Base-by-base conservation (phyloP, 2,797 vertebrate genomes). In the Epinephelus coioides region DNA sequence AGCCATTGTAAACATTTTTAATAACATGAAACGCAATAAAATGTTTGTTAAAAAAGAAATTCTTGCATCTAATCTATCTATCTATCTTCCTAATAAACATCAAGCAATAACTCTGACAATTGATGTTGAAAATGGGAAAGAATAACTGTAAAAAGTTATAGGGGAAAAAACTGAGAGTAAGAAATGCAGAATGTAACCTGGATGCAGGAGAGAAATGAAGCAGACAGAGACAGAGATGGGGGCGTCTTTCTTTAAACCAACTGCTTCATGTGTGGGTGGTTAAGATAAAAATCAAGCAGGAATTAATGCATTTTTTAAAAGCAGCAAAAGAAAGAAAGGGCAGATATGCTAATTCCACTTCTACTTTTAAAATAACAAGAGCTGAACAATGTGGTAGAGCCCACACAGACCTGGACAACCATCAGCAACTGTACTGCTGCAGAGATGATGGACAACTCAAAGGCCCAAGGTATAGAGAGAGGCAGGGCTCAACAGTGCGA, bases 321-420 rank as follows among this genome's bases (percentile, higher is more conserved):
- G 63, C 57, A 65, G 43, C 12, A 18, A 34, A 56, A 53, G 27
- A 43, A 57, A 47, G 46, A 47, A 47, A 84, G 53, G 53, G 44
- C 59, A 79, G 56, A 78, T 69, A 88, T 86, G 88, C 79, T 79
- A 69, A 87, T 88, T 51, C 59, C 46, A 6, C 40, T n/a, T 76
- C 64, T 55, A 60, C 76, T 72, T 72, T 72, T 64, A 69, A 54
- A 65, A 72, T 49, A 64, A 59, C 46, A 30, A 17, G 43, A 72
- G 62, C 15, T 47, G 59, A 72, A 54, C 59, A 68, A 69, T 50
- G 46, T 15, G 53, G 56, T 30, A 19, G 55, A 46, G 66, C 62
- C 56, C 21, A 76, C 81, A 34, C 15, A 57, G 72, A 71, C 44
- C 4, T 5, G 2, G 44, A 51, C 75, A 2, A 18, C 19, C 6